Conservation (phyloP, 1,140 invertebrate species). For the Hydropsyche tenuis region DNA sequence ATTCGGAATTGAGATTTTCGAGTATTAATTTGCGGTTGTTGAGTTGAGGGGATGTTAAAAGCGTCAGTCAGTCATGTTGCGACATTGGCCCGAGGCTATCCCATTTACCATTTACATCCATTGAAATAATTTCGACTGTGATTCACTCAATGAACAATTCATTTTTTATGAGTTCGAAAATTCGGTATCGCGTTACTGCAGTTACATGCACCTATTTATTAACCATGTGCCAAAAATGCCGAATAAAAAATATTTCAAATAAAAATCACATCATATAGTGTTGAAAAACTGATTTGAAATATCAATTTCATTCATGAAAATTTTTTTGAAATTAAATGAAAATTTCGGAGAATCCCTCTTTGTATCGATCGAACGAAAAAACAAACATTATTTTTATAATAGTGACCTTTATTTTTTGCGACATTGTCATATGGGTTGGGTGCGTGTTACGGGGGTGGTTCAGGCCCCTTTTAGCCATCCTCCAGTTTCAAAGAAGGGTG, state of each 20-base stretch:
- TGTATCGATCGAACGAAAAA: too few species aligned
- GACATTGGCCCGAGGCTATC: slow-evolving; percentile 32
- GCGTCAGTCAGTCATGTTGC: neutral
- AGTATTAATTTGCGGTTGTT: neutral
- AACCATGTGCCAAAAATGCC: too few species aligned
- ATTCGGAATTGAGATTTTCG: neutral
- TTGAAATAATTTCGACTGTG: slow-evolving; percentile 43
- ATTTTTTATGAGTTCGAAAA: neutral
- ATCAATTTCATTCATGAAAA: too few species aligned
- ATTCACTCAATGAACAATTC: slow-evolving; percentile 38
- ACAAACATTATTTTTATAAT: too few species aligned
- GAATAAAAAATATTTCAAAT: too few species aligned
- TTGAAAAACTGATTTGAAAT: too few species aligned
- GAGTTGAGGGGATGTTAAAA: slow-evolving; percentile 8
- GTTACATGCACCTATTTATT: neutral
- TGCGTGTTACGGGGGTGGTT: too few species aligned
- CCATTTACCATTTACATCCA: slow-evolving; percentile 44
- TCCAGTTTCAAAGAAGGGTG: slow-evolving; percentile 16
- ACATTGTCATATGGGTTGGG: too few species aligned
- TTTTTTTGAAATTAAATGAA: too few species aligned
- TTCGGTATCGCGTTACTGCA: slow-evolving; percentile 24
- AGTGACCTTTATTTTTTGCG: too few species aligned
- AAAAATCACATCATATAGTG: too few species aligned
- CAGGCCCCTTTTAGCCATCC: neutral
- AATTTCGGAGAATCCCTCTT: too few species aligned